phyloP scores from a whole-genome alignment of 2,797 vertebrate species.

The Paratrypauchen microcephalus region DNA sequence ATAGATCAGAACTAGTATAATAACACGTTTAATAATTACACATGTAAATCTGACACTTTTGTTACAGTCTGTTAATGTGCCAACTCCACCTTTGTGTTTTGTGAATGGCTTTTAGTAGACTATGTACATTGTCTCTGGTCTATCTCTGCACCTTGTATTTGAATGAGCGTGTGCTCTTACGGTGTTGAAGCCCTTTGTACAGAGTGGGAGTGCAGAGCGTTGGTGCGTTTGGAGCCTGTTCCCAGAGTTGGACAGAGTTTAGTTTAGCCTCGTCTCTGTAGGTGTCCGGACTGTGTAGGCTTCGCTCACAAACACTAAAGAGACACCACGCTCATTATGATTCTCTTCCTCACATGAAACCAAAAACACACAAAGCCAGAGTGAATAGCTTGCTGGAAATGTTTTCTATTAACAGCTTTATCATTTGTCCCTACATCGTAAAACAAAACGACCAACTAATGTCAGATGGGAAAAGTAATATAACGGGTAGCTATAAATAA shows the following conservation, averaged over 20 bases:
- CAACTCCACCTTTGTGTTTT: not conserved
- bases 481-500: no score
- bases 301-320: not conserved
- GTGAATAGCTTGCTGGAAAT: not conserved
- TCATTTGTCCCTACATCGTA: not conserved
- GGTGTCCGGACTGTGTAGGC: conserved; percentile 34
- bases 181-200: conserved; percentile 8
- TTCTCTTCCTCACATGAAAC: not conserved
- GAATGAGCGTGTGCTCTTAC: not conserved
- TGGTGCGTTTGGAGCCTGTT: conserved; percentile 31
- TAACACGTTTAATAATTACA: no score
- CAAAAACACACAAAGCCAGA: not conserved
- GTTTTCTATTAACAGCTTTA: not conserved
- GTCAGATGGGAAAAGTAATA: not conserved
- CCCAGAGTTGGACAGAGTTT: conserved; percentile 37
- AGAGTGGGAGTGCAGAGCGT: conserved; percentile 41
- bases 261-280: conserved; percentile 26
- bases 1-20: no score
- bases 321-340: not conserved
- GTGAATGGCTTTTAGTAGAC: not conserved
- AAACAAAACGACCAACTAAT: not conserved
- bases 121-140: not conserved
- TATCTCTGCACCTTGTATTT: not conserved
- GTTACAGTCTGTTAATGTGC: not conserved
- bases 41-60: not conserved